Percentiles rank a stretch among this genome's conserved stretches.
phyloP scores from a whole-genome alignment of 2,797 vertebrate genomes.

The Darevskia nairensis region DNA sequence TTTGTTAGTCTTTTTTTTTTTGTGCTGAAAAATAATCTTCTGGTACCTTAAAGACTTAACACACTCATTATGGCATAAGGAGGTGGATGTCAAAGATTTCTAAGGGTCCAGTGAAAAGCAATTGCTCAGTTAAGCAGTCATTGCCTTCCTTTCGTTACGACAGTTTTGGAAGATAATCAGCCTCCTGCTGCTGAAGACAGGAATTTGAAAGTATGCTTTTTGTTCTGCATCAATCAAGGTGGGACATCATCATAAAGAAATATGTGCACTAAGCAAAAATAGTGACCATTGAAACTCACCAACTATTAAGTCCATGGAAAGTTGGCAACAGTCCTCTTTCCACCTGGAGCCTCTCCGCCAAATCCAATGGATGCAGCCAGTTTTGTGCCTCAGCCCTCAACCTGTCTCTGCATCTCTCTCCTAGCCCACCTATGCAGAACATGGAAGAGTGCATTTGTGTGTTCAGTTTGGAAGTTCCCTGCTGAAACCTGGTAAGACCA shows the following conservation, averaged over 20 bases:
- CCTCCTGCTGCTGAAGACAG: not conserved
- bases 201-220: not conserved
- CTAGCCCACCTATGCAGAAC: not conserved
- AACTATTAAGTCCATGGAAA: not conserved
- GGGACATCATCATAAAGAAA: not conserved
- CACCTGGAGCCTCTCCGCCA: not conserved
- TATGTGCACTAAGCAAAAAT: not conserved
- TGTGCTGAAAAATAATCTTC: no score
- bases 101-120: not conserved
- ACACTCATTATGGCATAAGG: no score
- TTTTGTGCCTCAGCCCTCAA: not conserved
- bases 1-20: no score
- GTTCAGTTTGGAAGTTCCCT: not conserved
- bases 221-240: not conserved
- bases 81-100: not conserved
- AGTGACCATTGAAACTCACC: not conserved
- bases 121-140: not conserved
- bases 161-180: not conserved
- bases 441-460: not conserved
- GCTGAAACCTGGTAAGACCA: not conserved
- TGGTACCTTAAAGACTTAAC: no score
- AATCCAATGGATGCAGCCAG: not conserved
- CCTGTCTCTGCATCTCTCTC: not conserved
- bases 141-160: not conserved
- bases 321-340: not conserved